Evolutionary conservation across 2,113 vertebrate genomes (phyloP).

Genomic region (Piprites chloris): DNA sequence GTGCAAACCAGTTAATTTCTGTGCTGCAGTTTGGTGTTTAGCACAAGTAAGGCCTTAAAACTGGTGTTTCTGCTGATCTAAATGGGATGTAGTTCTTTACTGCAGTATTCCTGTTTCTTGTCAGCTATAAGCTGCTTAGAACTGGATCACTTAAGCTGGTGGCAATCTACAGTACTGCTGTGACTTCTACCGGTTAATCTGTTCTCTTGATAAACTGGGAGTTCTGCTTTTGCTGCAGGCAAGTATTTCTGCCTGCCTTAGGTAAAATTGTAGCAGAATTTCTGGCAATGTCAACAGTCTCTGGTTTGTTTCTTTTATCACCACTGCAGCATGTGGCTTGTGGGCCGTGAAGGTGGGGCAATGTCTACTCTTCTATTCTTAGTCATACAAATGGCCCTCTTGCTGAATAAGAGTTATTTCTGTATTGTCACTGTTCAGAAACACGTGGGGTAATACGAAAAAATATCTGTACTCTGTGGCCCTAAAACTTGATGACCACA

Average conservation of each 20-base stretch:
- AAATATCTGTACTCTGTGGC: neutral
- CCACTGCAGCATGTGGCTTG: neutral
- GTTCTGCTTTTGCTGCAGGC: neutral
- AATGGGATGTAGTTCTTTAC: neutral
- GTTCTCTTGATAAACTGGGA: neutral
- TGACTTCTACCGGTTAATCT: neutral
- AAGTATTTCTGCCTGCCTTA: neutral
- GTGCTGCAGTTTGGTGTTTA: neutral
- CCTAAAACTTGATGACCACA: rapidly evolving
- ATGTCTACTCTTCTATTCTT: neutral
- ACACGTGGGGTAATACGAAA: neutral
- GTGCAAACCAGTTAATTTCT: neutral
- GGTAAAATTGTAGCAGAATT: neutral
- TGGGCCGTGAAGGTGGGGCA: neutral
- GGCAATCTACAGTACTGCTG: neutral
- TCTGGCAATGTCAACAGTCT: neutral
- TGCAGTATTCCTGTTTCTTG: neutral
- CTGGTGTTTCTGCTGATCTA: neutral
- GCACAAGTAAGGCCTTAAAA: neutral
- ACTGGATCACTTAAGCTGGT: neutral
- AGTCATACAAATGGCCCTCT: neutral
- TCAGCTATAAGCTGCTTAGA: neutral
- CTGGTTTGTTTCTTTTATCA: neutral
- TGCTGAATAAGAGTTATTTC: neutral
- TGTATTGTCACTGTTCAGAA: neutral